These are phyloP conservation scores for Boloria euphrosyne DNA, from an alignment of 2,888 invertebrate genomes.

Conservation along the genomic window DNA sequence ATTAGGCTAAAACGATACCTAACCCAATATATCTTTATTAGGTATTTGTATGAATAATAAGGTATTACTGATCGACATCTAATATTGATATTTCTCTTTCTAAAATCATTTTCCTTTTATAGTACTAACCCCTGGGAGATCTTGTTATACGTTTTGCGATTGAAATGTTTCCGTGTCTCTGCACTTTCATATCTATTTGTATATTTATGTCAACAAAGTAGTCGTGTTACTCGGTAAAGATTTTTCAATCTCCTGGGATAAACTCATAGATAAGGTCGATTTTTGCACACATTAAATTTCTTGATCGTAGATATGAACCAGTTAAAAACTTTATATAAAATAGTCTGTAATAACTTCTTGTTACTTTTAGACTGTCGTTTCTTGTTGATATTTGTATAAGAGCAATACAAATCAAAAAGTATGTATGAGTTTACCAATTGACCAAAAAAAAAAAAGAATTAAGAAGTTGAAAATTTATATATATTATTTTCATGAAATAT, in stretches of 20 bases:
- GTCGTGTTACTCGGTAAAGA: not conserved
- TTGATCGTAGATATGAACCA: too few relatives aligned
- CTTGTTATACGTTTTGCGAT: slow-evolving; percentile 17
- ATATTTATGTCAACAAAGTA: slow-evolving; percentile 23
- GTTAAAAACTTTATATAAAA: too few relatives aligned
- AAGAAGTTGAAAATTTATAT: too few relatives aligned
- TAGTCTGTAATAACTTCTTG: too few relatives aligned
- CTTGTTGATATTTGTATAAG: too few relatives aligned
- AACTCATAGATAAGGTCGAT: not conserved
- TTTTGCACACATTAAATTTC: not conserved
- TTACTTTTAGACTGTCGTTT: too few relatives aligned
- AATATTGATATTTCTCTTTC: slow-evolving; percentile 7
- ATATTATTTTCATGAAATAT: too few relatives aligned
- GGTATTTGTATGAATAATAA: not conserved
- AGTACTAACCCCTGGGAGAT: slow-evolving; percentile 2
- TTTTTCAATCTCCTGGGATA: slow-evolving; percentile 5
- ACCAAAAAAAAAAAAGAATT: too few relatives aligned
- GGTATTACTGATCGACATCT: slow-evolving; percentile 1
- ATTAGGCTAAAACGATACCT: too few relatives aligned
- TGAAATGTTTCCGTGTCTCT: slow-evolving; percentile 24
- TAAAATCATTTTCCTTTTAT: slow-evolving; percentile 13
- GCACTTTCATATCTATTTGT: slow-evolving; percentile 18
- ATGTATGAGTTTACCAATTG: too few relatives aligned
- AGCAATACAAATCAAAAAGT: too few relatives aligned
- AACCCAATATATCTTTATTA: too few relatives aligned